Evolutionary conservation across 2,113 vertebrate species (phyloP).

Genomic region (Phoenicopterus ruber): DNA sequence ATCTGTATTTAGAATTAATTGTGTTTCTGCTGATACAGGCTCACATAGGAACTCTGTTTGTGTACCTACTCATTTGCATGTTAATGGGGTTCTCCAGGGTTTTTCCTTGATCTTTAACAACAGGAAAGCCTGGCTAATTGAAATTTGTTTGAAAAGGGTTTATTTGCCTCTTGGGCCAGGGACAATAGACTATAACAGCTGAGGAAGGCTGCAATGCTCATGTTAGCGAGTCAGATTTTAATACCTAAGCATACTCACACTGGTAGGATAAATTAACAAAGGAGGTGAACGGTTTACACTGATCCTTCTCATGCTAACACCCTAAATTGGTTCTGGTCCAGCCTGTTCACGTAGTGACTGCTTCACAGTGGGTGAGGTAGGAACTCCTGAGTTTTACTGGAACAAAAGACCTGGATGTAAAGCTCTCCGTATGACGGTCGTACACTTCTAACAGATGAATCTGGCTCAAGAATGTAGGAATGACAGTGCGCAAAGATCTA

Average conservation of each 20-base stretch:
- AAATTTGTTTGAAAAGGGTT: slow-evolving; percentile 47
- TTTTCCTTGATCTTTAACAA: slow-evolving; percentile 51
- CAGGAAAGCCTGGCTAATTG: slow-evolving; percentile 41
- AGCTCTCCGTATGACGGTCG: neutral
- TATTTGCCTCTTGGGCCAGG: slow-evolving; percentile 38
- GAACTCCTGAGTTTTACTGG: neutral
- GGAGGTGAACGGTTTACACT: neutral
- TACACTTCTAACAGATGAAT: rapidly evolving
- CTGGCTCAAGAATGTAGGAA: neutral
- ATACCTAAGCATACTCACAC: neutral
- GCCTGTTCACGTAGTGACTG: neutral
- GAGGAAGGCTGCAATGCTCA: neutral
- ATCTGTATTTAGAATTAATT: slow-evolving; percentile 41
- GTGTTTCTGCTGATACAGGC: slow-evolving; percentile 27
- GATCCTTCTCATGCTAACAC: neutral
- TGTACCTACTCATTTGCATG: slow-evolving; percentile 47
- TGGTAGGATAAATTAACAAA: neutral
- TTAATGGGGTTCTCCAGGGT: slow-evolving; percentile 47
- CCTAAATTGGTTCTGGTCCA: neutral
- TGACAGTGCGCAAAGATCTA: neutral
- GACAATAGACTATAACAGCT: neutral
- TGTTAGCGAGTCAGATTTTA: neutral
- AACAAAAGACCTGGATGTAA: neutral
- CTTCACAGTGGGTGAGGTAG: neutral
- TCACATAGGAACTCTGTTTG: neutral